These are phyloP conservation scores for Hofmannophila pseudospretella DNA, from an alignment of 2,888 invertebrate genomes.

Conservation along the genomic window DNA sequence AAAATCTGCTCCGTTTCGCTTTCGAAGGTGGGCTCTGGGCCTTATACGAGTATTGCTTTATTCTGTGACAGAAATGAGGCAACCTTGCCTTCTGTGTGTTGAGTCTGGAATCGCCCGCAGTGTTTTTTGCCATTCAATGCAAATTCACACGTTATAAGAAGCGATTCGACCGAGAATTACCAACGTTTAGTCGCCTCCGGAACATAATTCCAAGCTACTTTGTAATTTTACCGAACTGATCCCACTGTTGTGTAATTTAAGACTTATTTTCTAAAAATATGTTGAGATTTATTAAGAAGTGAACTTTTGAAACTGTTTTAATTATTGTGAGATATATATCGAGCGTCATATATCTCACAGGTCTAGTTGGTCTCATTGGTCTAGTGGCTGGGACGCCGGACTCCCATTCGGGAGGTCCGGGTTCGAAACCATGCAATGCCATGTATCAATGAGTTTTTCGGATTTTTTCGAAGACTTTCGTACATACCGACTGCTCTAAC, in stretches of 20 bases:
- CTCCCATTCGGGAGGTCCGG: too few species aligned
- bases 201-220: constrained; percentile 65
- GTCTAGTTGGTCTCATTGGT: too few species aligned
- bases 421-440: too few species aligned
- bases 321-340: too few species aligned
- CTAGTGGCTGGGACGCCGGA: too few species aligned
- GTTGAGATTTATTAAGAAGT: constrained; percentile 11
- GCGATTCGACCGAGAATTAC: constrained; percentile 68
- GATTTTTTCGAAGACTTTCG: too few species aligned
- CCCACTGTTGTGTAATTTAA: constrained; percentile 30
- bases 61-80: not conserved
- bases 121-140: constrained; percentile 74
- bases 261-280: constrained; percentile 7
- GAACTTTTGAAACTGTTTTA: constrained; percentile 8
- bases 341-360: too few species aligned
- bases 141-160: constrained; percentile 72
- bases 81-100: not conserved
- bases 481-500: too few species aligned
- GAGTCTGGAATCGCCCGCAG: constrained; percentile 13
- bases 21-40: too few species aligned
- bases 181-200: constrained; percentile 74
- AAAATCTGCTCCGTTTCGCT: too few species aligned
- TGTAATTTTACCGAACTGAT: constrained; percentile 50
- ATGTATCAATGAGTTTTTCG: too few species aligned
- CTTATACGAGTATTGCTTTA: too few species aligned